These are phyloP conservation scores for Trichoplusia ni DNA, from an alignment of 1,140 invertebrate genomes.

Conservation along the genomic window DNA sequence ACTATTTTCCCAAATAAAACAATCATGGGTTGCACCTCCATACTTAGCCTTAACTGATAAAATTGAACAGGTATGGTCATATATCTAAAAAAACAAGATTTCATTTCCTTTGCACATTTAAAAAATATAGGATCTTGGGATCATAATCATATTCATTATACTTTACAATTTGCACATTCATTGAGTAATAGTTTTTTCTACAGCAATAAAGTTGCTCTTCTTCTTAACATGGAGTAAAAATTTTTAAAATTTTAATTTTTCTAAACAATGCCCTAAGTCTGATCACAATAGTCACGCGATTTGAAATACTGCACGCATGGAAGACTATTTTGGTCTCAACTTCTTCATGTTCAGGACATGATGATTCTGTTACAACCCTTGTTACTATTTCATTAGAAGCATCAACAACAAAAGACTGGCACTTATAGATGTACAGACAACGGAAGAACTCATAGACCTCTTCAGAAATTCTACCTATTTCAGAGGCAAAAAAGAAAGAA, in stretches of 20 bases:
- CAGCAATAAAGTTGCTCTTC: not conserved
- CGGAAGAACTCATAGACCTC: too few species aligned
- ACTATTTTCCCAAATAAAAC: constrained; percentile 51
- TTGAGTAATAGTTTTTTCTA: constrained; percentile 29
- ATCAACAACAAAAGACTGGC: too few species aligned
- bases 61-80: constrained; percentile 44
- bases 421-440: too few species aligned
- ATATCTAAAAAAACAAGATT: constrained; percentile 46
- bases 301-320: too few species aligned
- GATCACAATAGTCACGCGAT: too few species aligned
- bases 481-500: constrained; percentile 4
- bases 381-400: too few species aligned
- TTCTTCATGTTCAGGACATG: too few species aligned
- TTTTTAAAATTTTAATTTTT: too few species aligned
- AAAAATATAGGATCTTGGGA: not conserved
- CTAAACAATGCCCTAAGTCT: too few species aligned
- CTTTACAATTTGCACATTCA: constrained; percentile 31
- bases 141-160: constrained; percentile 2
- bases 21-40: constrained; percentile 49
- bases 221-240: not conserved
- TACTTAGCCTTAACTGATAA: constrained; percentile 47
- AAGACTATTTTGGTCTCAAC: too few species aligned
- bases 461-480: constrained; percentile 7
- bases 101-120: too few species aligned
- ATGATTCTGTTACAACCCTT: too few species aligned